These are phyloP conservation scores for Sterrhoptilus dennistouni DNA, from an alignment of 2,113 vertebrate species.

Conservation along the genomic window DNA sequence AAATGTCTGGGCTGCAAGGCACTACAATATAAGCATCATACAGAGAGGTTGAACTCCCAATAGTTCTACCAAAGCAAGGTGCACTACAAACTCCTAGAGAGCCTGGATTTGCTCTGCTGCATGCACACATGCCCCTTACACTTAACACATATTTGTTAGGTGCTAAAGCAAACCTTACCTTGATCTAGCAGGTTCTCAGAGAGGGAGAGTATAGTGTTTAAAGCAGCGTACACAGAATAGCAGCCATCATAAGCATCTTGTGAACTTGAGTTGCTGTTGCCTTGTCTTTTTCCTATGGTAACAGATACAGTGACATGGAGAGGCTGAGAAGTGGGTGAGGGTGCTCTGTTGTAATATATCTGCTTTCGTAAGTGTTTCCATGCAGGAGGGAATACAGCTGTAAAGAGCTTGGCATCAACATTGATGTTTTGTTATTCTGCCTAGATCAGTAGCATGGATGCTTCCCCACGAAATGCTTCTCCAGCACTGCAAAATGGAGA, in stretches of 20 bases:
- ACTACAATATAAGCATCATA: background rate
- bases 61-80: background rate
- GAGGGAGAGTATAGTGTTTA: background rate
- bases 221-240: background rate
- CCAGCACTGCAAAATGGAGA: constrained; percentile 92
- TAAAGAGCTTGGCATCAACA: background rate
- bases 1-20: background rate
- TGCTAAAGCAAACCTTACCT: background rate
- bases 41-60: background rate
- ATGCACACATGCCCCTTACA: background rate
- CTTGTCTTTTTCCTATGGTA: background rate
- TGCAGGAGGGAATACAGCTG: background rate
- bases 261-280: background rate
- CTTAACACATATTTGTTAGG: background rate
- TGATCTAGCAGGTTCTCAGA: background rate
- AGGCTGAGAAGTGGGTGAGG: background rate
- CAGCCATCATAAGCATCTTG: background rate
- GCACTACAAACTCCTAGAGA: background rate
- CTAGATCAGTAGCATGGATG: constrained; percentile 86
- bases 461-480: constrained; percentile 91
- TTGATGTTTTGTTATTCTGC: background rate
- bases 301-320: background rate
- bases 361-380: background rate
- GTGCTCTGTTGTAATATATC: background rate
- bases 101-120: background rate